Percentiles rank a stretch among this genome's conserved stretches.
Evolutionary conservation across 1,140 invertebrate species (phyloP).

Genomic region (Drosophila fuyamai): DNA sequence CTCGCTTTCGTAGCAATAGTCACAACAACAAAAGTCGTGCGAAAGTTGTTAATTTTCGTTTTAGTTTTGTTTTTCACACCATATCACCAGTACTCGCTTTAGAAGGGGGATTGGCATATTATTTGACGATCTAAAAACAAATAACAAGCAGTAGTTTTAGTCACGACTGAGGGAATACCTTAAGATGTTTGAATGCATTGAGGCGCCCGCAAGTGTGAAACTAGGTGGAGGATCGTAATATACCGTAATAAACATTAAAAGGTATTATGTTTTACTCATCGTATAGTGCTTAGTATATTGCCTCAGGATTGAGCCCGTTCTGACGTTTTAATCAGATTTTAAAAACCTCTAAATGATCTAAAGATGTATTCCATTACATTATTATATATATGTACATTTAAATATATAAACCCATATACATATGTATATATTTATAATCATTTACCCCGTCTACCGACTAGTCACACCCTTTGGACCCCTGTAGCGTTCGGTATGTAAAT

Average conservation of each 20-base stretch:
- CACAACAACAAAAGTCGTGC: slow-evolving; percentile 56
- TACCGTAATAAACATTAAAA: no score
- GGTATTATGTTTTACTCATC: no score
- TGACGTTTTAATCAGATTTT: no score
- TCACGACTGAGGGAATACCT: slow-evolving; percentile 18
- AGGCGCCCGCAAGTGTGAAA: neutral
- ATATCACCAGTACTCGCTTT: slow-evolving; percentile 1
- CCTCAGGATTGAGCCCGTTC: no score
- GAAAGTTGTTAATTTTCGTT: slow-evolving; percentile 58
- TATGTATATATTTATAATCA: neutral
- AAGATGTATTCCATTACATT: no score
- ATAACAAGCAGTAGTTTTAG: slow-evolving; percentile 7
- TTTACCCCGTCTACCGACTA: neutral
- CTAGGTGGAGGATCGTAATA: neutral
- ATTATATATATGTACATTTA: no score
- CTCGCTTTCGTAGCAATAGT: neutral
- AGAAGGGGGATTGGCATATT: slow-evolving; percentile 9
- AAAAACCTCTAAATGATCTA: no score
- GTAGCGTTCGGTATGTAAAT: slow-evolving; percentile 22
- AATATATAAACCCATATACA: no score
- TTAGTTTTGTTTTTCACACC: slow-evolving; percentile 61
- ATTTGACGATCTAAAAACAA: slow-evolving; percentile 43
- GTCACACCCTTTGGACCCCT: slow-evolving; percentile 22
- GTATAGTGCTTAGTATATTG: no score
- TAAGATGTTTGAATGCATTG: neutral